These are phyloP conservation scores for Eledone cirrhosa DNA, from an alignment of 2,888 invertebrate genomes.

Conservation along the genomic window DNA sequence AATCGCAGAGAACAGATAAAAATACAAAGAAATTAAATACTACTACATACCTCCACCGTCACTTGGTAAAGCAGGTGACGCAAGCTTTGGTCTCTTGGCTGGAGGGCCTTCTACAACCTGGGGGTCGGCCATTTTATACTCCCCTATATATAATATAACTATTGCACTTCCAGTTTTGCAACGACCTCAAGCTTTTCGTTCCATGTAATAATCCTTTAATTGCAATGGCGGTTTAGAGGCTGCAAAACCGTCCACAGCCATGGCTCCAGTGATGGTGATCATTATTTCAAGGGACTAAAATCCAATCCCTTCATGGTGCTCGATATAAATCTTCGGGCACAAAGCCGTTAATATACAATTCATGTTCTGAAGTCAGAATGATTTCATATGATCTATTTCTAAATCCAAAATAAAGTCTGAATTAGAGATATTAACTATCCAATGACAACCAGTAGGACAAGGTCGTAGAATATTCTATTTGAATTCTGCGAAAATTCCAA, in stretches of 20 bases:
- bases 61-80: slow-evolving; percentile 53
- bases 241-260: slow-evolving; percentile 25
- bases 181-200: slow-evolving; percentile 26
- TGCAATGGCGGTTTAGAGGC: slow-evolving; percentile 26
- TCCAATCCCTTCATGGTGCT: slow-evolving; percentile 24
- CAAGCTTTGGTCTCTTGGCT: slow-evolving; percentile 91
- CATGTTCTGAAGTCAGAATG: slow-evolving; percentile 45
- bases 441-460: slow-evolving; percentile 29
- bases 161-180: slow-evolving; percentile 29
- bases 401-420: slow-evolving; percentile 31
- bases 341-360: slow-evolving; percentile 38
- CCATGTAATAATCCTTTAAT: slow-evolving; percentile 26
- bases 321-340: slow-evolving; percentile 27
- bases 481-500: slow-evolving; percentile 34
- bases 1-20: neutral
- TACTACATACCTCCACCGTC: slow-evolving; percentile 55
- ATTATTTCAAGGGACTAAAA: slow-evolving; percentile 27
- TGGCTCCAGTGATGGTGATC: slow-evolving; percentile 12
- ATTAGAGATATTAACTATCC: slow-evolving; percentile 37
- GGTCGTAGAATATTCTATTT: slow-evolving; percentile 31
- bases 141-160: slow-evolving; percentile 22
- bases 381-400: slow-evolving; percentile 33
- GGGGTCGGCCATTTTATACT: slow-evolving; percentile 80
- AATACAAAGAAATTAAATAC: no score
- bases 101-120: slow-evolving; percentile 93